These are phyloP conservation scores for Synergus laeviventris DNA, from an alignment of 2,888 invertebrate genomes.

Conservation along the genomic window DNA sequence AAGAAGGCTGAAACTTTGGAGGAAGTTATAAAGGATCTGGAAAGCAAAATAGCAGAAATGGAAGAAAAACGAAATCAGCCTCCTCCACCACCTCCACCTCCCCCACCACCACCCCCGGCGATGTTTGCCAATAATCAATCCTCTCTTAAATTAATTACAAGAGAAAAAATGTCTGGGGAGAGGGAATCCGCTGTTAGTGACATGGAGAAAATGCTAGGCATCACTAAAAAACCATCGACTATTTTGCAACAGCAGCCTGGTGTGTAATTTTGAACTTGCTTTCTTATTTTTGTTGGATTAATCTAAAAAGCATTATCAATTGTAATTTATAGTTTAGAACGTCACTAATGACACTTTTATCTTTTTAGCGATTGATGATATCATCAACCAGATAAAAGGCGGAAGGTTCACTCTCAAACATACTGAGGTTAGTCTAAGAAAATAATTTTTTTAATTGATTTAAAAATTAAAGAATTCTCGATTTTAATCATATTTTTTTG, in stretches of 20 bases:
- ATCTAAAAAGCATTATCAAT: background rate
- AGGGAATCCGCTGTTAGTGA: slow-evolving; percentile 73
- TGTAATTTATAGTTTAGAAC: slow-evolving; percentile 7
- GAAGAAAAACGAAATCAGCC: slow-evolving; percentile 61
- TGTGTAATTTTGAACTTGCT: slow-evolving; percentile 50
- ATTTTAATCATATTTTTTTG: slow-evolving; percentile 26
- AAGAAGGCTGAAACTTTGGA: slow-evolving; percentile 72
- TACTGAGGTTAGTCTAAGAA: slow-evolving; percentile 77
- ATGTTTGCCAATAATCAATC: slow-evolving; percentile 54
- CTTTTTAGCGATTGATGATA: slow-evolving; percentile 82
- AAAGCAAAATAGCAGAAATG: slow-evolving; percentile 65
- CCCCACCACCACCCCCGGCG: slow-evolving; percentile 71
- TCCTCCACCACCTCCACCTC: slow-evolving; percentile 75
- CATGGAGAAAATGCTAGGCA: slow-evolving; percentile 80
- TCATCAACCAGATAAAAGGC: slow-evolving; percentile 87
- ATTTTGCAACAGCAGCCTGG: slow-evolving; percentile 80
- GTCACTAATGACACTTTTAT: slow-evolving; percentile 34
- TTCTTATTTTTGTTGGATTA: background rate
- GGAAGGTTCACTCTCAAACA: slow-evolving; percentile 85
- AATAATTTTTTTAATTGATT: slow-evolving; percentile 3
- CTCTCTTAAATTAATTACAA: slow-evolving; percentile 72
- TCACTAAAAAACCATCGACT: slow-evolving; percentile 78
- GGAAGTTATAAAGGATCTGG: slow-evolving; percentile 59
- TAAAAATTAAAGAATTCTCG: background rate
- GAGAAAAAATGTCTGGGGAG: slow-evolving; percentile 59